Evolutionary conservation across 2,797 vertebrate species (phyloP), one percentile per base, ranked within the genome.

Genomic region (Malurus leucopterus): DNA sequence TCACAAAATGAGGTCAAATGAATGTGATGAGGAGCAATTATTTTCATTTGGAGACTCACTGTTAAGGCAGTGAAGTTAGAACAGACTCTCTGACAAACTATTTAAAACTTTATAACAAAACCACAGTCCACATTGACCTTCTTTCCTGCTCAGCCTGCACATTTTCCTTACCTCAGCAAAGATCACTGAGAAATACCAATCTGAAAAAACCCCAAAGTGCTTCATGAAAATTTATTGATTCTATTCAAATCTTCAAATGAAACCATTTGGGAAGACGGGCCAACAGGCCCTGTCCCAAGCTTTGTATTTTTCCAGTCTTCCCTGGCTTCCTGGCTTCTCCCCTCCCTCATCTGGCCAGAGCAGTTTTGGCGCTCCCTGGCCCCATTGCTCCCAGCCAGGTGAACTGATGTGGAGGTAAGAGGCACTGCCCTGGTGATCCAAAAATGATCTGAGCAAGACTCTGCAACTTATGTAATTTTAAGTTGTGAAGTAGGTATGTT

Each of bases 61-160:
- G 13, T 72, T 84, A 61, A 73, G 49, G 43, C 21, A 64, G 15
- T 22, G n/a, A 61, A 43, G 7, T 40, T 59, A 46, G 57, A 86
- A 59, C 26, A 26, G 0, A 1, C 9, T 63, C 8, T 53, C 32
- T 93, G 50, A 36, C 50, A 68, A 80, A 11, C 14, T 47, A 12
- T 36, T 76, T 87, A 70, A 75, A 78, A 12, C 6, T 49, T 49
- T 62, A 13, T 24, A 51, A 84, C 64, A 79, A 50, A 61, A 69
- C 34, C 0, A 1, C 30, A 74, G 46, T 20, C 32, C 15, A 4
- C 2, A 3, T 0, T 71, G 51, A 50, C 51, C 12, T 50, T 26
- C 59, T 40, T 46, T 54, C 32, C 49, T 55, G 20, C 32, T 65
- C 18, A 54, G 29, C 14, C 40, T 68, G 24, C 16, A 27, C 1